A percentile compares a stretch with the other conserved stretches of the same genome.
Evolutionary conservation across 2,113 vertebrate species (phyloP).

Genomic region (Boulengeromyrus knoepffleri): DNA sequence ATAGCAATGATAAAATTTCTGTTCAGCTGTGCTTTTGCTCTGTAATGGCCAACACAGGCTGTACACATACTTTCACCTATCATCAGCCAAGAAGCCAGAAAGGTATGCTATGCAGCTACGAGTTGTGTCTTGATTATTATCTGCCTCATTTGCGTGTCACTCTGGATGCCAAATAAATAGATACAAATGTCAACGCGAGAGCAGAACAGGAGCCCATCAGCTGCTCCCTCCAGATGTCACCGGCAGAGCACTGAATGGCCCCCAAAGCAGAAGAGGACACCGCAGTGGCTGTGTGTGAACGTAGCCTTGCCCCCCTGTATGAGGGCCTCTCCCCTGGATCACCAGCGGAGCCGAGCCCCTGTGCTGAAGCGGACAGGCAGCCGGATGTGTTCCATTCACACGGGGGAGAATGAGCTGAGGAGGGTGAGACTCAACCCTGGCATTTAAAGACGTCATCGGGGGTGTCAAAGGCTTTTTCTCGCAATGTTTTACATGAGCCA

Average conservation of each 20-base stretch:
- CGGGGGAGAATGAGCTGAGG: constrained; percentile 54
- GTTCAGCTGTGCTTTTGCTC: no score
- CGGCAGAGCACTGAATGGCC: neutral
- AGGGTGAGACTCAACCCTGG: constrained; percentile 52
- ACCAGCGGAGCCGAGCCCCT: constrained; percentile 52
- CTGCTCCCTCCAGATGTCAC: neutral
- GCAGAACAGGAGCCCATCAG: neutral
- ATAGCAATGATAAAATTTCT: neutral
- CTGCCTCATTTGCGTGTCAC: neutral
- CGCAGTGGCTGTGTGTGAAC: neutral
- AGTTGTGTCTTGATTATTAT: neutral
- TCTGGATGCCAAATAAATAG: neutral
- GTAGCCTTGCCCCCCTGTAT: neutral
- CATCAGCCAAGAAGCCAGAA: neutral
- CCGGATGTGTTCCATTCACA: constrained; percentile 53
- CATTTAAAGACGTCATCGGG: constrained; percentile 64
- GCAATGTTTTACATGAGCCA: constrained; percentile 68
- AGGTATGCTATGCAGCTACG: neutral
- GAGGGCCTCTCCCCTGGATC: constrained; percentile 26
- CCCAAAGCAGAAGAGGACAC: constrained; percentile 31
- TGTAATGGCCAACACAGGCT: neutral
- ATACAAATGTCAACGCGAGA: neutral
- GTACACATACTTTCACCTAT: neutral
- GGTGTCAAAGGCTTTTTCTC: constrained; percentile 58
- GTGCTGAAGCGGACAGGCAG: constrained; percentile 66